A percentile compares a stretch with the other conserved stretches of the same genome.
Evolutionary conservation across 2,113 vertebrate species (phyloP).

Genomic region (Antechinus flavipes): DNA sequence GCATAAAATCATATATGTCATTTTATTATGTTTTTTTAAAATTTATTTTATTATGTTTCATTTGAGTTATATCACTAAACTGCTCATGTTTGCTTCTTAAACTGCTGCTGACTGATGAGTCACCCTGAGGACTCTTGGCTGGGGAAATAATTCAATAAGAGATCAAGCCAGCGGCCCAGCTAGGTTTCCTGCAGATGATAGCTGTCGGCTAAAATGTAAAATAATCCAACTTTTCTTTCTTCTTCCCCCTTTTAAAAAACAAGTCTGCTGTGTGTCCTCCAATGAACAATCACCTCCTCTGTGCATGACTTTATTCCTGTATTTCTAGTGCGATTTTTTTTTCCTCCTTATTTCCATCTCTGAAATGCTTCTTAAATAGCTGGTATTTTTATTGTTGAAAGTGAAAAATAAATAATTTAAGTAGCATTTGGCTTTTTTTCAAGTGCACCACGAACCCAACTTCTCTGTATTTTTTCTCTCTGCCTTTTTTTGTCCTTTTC

Average conservation of each 20-base stretch:
- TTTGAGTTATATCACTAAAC: not conserved
- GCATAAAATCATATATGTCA: not conserved
- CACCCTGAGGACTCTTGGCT: not conserved
- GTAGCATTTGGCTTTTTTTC: not conserved
- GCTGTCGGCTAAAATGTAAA: not conserved
- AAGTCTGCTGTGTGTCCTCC: not conserved
- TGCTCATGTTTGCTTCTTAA: not conserved
- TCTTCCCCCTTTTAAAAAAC: not conserved
- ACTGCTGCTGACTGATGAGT: not conserved
- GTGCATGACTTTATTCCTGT: not conserved
- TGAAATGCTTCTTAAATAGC: not conserved
- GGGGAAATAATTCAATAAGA: not conserved
- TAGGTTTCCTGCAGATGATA: not conserved
- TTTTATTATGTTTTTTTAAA: not conserved
- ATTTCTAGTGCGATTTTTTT: not conserved
- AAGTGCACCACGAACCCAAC: not conserved
- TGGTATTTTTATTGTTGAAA: not conserved
- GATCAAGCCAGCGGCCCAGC: not conserved
- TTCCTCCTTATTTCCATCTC: not conserved
- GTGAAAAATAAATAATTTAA: not conserved
- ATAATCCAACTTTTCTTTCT: not conserved
- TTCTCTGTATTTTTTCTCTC: not conserved
- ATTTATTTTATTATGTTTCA: not conserved
- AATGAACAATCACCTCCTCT: not conserved
- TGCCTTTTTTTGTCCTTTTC: not conserved